A percentile compares a stretch with the other conserved stretches of the same genome.
Evolutionary conservation across 2,888 invertebrate genomes (phyloP).

Genomic region (Drosophila setosimentum): DNA sequence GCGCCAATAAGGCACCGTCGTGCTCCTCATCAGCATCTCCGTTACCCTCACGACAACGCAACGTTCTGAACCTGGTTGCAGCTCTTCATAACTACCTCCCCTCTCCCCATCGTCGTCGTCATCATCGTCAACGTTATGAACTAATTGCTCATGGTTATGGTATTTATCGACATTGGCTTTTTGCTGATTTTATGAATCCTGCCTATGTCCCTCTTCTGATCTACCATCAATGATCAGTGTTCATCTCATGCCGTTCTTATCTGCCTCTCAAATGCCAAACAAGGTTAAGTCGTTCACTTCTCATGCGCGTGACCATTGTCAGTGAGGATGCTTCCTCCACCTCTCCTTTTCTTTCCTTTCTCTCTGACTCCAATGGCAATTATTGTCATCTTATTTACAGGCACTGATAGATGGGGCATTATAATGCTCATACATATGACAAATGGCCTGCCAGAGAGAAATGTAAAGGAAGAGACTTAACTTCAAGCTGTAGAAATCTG

Average conservation of each 20-base stretch:
- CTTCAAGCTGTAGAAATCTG: conserved; percentile 15
- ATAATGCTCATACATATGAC: conserved; percentile 53
- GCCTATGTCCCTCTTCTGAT: conserved; percentile 38
- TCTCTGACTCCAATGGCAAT: conserved; percentile 53
- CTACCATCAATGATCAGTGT: conserved; percentile 45
- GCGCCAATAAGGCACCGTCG: conserved; percentile 71
- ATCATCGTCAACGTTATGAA: conserved; percentile 34
- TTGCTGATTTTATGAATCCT: conserved; percentile 49
- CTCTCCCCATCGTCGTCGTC: background rate
- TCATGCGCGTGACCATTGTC: conserved; percentile 48
- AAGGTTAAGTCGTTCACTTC: conserved; percentile 65
- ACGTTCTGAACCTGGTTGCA: conserved; percentile 31
- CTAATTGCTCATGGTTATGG: conserved; percentile 61
- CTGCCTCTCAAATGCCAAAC: conserved; percentile 45
- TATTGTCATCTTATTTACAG: conserved; percentile 61
- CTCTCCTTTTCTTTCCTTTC: conserved; percentile 28
- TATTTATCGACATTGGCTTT: conserved; percentile 47
- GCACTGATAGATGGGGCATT: conserved; percentile 43
- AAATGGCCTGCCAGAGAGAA: conserved; percentile 46
- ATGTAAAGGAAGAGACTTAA: conserved; percentile 15
- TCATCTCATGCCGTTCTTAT: conserved; percentile 44
- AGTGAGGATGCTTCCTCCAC: conserved; percentile 13
- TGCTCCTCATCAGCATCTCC: conserved; percentile 48
- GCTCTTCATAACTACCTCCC: conserved; percentile 16
- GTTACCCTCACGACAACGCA: conserved; percentile 13